A percentile compares a stretch with the other conserved stretches of the same genome.
Evolutionary conservation across 2,888 invertebrate species (phyloP).

Genomic region (Drosophila conformis): DNA sequence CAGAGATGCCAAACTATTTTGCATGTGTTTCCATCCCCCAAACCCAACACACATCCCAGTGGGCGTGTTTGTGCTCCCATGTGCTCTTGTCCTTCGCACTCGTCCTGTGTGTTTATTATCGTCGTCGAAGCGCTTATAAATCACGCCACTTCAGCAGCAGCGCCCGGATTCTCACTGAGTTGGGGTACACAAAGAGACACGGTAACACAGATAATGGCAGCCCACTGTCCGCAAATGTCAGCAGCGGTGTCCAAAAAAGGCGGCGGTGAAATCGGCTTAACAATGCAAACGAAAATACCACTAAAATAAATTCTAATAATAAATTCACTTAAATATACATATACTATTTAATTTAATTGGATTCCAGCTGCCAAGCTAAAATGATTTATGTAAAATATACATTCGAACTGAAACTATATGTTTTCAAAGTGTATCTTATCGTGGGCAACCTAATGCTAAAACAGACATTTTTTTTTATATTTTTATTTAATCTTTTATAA

Average conservation of each 20-base stretch:
- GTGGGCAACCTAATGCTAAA: too few species aligned
- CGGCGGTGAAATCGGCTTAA: not conserved
- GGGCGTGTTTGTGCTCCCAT: slow-evolving; percentile 34
- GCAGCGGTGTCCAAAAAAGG: slow-evolving; percentile 17
- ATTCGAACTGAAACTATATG: not conserved
- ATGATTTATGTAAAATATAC: not conserved
- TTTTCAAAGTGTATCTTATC: not conserved
- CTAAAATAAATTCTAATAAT: not conserved
- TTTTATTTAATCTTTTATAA: not conserved
- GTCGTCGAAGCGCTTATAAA: slow-evolving; percentile 75
- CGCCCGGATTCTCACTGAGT: slow-evolving; percentile 3
- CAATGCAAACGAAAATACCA: not conserved
- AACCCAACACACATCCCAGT: not conserved
- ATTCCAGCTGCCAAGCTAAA: not conserved
- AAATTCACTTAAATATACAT: not conserved
- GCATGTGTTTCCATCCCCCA: slow-evolving; percentile 54
- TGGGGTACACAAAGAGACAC: slow-evolving; percentile 7
- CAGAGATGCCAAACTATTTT: slow-evolving; percentile 62
- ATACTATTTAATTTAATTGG: not conserved
- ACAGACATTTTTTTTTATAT: too few species aligned
- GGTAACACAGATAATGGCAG: slow-evolving; percentile 52
- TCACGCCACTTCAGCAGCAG: slow-evolving; percentile 72
- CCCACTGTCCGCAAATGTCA: slow-evolving; percentile 58
- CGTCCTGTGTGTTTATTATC: slow-evolving; percentile 66
- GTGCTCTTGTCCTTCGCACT: slow-evolving; percentile 13